These are phyloP conservation scores for Charanyca ferruginea DNA, from an alignment of 2,888 invertebrate species.

Conservation along the genomic window DNA sequence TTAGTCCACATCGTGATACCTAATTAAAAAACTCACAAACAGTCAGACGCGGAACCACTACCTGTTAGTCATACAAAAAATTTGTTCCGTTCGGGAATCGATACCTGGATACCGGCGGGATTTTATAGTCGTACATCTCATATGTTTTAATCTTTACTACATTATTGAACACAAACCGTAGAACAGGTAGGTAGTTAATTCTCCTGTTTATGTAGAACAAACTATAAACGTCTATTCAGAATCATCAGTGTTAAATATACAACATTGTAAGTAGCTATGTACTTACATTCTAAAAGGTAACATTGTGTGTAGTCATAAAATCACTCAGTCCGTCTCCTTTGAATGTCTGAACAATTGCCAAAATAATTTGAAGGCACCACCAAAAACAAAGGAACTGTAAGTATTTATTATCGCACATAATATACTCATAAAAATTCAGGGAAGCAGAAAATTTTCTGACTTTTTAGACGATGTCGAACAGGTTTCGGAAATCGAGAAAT, in stretches of 20 bases:
- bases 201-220: constrained; percentile 2
- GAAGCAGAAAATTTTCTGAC: constrained; percentile 80
- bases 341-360: constrained; percentile 52
- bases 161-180: constrained; percentile 13
- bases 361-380: constrained; percentile 57
- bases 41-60: too few relatives aligned
- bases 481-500: constrained; percentile 86
- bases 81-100: neutral
- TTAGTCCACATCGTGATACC: too few relatives aligned
- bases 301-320: constrained; percentile 33
- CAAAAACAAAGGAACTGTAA: constrained; percentile 72
- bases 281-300: neutral
- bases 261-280: constrained; percentile 26
- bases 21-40: too few relatives aligned
- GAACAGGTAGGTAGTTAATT: constrained; percentile 10
- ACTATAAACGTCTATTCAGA: constrained; percentile 27
- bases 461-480: constrained; percentile 86
- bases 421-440: constrained; percentile 82
- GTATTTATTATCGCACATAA: constrained; percentile 75
- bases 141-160: neutral
- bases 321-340: constrained; percentile 33
- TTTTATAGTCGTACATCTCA: neutral
- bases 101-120: too few relatives aligned
- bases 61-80: neutral
- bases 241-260: constrained; percentile 10